Base-by-base conservation (phyloP, 2,797 vertebrate genomes). In the Brachymystax lenok region DNA sequence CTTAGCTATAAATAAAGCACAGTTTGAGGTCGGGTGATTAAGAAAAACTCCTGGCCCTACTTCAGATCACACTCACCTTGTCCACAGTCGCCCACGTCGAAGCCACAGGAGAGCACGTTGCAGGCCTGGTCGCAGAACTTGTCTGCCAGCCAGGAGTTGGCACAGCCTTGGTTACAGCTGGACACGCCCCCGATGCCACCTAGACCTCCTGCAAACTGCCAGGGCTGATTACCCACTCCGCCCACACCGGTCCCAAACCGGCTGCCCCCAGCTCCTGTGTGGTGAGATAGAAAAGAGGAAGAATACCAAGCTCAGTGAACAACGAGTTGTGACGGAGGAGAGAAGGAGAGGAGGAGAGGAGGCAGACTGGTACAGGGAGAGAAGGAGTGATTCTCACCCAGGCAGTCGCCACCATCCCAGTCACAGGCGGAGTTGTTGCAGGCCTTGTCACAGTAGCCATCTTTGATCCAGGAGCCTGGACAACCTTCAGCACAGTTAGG, bases 121-220 rank as follows among this genome's bases (percentile, higher is more conserved):
- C 98, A 99, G 69, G 98, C 98, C 79, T 99, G 98, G 86, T 99
- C 98, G 79, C 98, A 99, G 91, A 99, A 99, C 87, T 99, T 99
- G 89, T 99, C 98, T 0, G 98, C 98, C 17, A 99, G 93, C 98
- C 98, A 99, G 76, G 98, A 99, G 87, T 98, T 99, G 61, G 98
- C 98, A 83, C 98, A 99, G 69, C 98, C 98, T 85, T 98, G 97
- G 83, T 97, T 99, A 83, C 98, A 99, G 89, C 98, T 98, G 0
- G 97, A 96, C 75, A 94, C 83, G 0, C 95, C 96, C 0, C 91
- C 95, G 1, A 98, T 92, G 71, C 96, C 97, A 69, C 92, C 96
- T 5, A 97, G 88, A 68, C 96, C 97, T 24, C 92, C 95, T 16
- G 92, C 95, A 81, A 98, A 97, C 40, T 99, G 97, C 98, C 98